A percentile compares a stretch with the other conserved stretches of the same genome.
Conservation (phyloP, 1,140 invertebrate genomes). For the Psix sp. region DNA sequence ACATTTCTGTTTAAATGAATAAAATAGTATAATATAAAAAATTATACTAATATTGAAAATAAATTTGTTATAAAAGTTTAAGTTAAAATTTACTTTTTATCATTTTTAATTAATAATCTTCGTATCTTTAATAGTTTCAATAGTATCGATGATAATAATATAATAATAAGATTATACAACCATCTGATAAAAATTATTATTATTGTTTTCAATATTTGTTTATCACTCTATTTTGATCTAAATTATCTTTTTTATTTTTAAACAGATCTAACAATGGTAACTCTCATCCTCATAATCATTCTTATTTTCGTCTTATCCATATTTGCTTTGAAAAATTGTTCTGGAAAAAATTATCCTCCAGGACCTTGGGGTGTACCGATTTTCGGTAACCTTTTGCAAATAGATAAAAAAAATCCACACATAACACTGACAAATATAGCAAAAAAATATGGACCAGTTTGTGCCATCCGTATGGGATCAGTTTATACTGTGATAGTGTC, state of each 20-base stretch:
- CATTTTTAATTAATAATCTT: too few relatives aligned
- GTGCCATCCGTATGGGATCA: conserved; percentile 83
- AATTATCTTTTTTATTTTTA: conserved; percentile 10
- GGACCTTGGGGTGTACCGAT: conserved; percentile 87
- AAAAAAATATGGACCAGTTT: conserved; percentile 84
- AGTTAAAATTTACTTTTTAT: too few relatives aligned
- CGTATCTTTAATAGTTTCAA: too few relatives aligned
- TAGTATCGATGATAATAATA: too few relatives aligned
- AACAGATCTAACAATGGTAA: conserved; percentile 36
- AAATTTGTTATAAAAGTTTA: too few relatives aligned
- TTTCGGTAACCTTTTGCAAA: conserved; percentile 86
- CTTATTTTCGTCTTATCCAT: conserved; percentile 20
- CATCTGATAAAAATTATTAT: too few relatives aligned
- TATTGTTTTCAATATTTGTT: too few relatives aligned
- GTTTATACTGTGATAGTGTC: conserved; percentile 85
- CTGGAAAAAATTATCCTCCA: conserved; percentile 78
- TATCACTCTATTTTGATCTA: too few relatives aligned
- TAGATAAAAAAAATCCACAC: conserved; percentile 83
- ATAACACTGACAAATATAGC: conserved; percentile 81
- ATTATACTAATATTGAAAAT: too few relatives aligned
- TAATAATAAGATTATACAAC: too few relatives aligned
- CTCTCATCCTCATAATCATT: conserved; percentile 10
- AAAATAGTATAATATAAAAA: too few relatives aligned
- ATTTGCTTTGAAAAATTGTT: conserved; percentile 11
- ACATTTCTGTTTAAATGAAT: too few relatives aligned